These are phyloP conservation scores for Glyphotaelius pellucidus DNA, from an alignment of 2,888 invertebrate species.

Conservation along the genomic window DNA sequence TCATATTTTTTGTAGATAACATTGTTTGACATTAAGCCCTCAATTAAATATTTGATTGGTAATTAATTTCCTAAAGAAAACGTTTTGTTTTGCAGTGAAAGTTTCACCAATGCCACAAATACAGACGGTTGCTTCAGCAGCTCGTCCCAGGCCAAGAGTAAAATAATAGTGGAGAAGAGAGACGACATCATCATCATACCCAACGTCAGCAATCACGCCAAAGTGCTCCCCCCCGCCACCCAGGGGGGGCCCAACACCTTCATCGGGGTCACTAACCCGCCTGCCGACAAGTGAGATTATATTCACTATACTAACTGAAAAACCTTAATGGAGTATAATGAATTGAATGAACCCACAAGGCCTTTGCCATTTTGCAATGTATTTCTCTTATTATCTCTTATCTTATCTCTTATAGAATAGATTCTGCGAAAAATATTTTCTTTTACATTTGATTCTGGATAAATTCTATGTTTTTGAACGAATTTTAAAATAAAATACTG, in stretches of 20 bases:
- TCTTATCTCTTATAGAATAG: too few relatives aligned
- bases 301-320: neutral
- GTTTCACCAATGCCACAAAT: slow-evolving; percentile 69
- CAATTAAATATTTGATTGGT: too few relatives aligned
- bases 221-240: slow-evolving; percentile 66
- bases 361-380: too few relatives aligned
- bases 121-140: slow-evolving; percentile 83
- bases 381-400: too few relatives aligned
- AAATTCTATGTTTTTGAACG: too few relatives aligned
- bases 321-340: neutral
- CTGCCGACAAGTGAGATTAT: slow-evolving; percentile 57
- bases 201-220: slow-evolving; percentile 76
- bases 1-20: too few relatives aligned
- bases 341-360: too few relatives aligned
- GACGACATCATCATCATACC: slow-evolving; percentile 81
- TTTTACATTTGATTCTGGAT: too few relatives aligned
- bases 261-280: slow-evolving; percentile 63
- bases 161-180: slow-evolving; percentile 87
- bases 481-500: neutral
- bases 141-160: slow-evolving; percentile 87
- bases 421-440: too few relatives aligned
- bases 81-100: slow-evolving; percentile 70
- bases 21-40: too few relatives aligned
- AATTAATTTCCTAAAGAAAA: neutral
- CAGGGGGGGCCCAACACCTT: slow-evolving; percentile 61